phyloP scores from a whole-genome alignment of 2,113 vertebrate species.

The Seriola dumerili region DNA sequence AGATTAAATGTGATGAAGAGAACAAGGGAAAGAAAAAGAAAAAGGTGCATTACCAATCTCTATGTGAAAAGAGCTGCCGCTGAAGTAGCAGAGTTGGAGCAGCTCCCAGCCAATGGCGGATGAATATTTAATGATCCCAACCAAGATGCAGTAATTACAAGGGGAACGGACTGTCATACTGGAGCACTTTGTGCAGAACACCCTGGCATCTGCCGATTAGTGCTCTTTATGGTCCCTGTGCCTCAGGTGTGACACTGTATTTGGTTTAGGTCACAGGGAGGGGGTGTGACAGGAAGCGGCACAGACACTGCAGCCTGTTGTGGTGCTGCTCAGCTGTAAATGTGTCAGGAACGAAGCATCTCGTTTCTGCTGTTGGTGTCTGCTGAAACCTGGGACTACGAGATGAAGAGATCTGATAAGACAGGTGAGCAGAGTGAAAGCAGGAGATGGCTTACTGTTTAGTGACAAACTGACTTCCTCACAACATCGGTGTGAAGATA shows the following conservation, averaged over 20 bases:
- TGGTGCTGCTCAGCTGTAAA: conserved; percentile 26
- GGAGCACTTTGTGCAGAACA: conserved; percentile 70
- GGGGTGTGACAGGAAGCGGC: conserved; percentile 39
- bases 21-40: conserved; percentile 25
- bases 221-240: conserved; percentile 61
- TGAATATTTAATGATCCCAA: conserved; percentile 81
- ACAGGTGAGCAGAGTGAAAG: conserved; percentile 15
- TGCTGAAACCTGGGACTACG: conserved; percentile 21
- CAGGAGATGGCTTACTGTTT: conserved; percentile 34
- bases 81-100: conserved; percentile 56
- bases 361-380: conserved; percentile 29
- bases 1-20: conserved; percentile 32
- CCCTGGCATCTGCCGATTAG: conserved; percentile 65
- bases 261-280: conserved; percentile 53
- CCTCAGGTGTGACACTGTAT: conserved; percentile 69
- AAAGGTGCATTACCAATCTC: conserved; percentile 47
- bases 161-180: conserved; percentile 67
- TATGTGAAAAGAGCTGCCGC: conserved; percentile 59
- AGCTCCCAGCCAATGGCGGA: conserved; percentile 64
- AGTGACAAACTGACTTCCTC: conserved; percentile 19
- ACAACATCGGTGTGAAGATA: conserved; percentile 20
- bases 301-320: conserved; percentile 37
- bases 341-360: conserved; percentile 40
- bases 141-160: conserved; percentile 82
- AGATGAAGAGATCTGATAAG: conserved; percentile 30